phyloP scores from a whole-genome alignment of 2,797 vertebrate genomes.

The Phrynocephalus vlangalii region DNA sequence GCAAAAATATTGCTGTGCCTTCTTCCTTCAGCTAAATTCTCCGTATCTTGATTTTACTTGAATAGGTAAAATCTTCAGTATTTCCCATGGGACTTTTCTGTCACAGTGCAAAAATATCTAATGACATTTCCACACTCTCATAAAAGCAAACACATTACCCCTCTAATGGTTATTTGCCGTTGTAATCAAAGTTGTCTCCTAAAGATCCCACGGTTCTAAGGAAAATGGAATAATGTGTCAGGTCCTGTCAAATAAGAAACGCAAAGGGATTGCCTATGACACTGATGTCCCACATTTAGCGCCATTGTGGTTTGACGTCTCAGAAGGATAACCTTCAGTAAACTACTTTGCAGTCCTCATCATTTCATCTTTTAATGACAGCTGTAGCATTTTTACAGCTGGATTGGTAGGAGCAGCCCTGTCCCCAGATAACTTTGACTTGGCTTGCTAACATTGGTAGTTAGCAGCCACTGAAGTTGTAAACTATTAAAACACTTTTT shows the following conservation, averaged over 20 bases:
- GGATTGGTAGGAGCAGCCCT: background rate
- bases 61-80: background rate
- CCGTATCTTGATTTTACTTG: background rate
- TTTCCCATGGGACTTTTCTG: background rate
- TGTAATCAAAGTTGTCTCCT: slow-evolving; percentile 4
- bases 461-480: background rate
- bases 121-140: slow-evolving; percentile 4
- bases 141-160: slow-evolving; percentile 14
- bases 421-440: background rate
- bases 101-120: slow-evolving; percentile 9
- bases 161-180: slow-evolving; percentile 25
- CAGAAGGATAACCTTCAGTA: slow-evolving; percentile 16
- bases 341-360: slow-evolving; percentile 1
- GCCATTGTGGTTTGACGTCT: background rate
- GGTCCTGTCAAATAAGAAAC: slow-evolving; percentile 7
- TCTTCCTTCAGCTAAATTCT: background rate
- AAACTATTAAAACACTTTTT: background rate
- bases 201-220: background rate
- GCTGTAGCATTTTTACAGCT: background rate
- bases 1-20: background rate
- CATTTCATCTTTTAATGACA: background rate
- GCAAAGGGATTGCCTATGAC: background rate
- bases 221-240: background rate
- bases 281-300: slow-evolving; percentile 5
- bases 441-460: background rate